These are phyloP conservation scores for Drosophila ficusphila DNA, from an alignment of 1,140 invertebrate species.

Conservation along the genomic window DNA sequence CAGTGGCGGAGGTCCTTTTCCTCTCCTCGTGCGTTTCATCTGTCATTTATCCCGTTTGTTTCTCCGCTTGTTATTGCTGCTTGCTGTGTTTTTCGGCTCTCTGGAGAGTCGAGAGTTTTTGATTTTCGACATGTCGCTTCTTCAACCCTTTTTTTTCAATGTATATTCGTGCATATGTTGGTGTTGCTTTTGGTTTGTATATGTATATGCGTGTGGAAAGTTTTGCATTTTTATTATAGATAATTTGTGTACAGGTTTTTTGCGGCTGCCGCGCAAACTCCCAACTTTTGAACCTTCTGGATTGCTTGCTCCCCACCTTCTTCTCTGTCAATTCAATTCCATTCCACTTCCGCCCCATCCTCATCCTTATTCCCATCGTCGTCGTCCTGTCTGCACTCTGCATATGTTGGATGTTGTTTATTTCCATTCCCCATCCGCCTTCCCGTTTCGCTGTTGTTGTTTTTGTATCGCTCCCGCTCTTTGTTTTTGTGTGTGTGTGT, in stretches of 20 bases:
- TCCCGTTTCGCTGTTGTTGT: constrained; percentile 7
- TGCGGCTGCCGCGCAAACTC: constrained; percentile 77
- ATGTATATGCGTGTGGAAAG: constrained; percentile 44
- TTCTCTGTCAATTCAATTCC: constrained; percentile 5
- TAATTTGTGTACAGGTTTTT: constrained; percentile 82
- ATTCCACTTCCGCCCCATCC: constrained; percentile 2
- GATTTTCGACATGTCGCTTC: constrained; percentile 77
- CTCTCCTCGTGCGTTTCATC: constrained; percentile 66
- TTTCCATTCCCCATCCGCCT: constrained; percentile 7
- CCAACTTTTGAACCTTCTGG: constrained; percentile 64
- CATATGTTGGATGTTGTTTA: constrained; percentile 52
- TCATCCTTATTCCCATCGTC: neutral
- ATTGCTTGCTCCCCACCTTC: constrained; percentile 25
- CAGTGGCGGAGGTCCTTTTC: constrained; percentile 1
- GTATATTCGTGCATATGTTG: neutral
- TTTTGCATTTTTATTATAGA: constrained; percentile 83
- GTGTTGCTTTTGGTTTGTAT: neutral
- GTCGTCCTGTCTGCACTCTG: constrained; percentile 47
- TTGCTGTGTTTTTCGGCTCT: constrained; percentile 53
- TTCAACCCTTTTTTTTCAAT: constrained; percentile 74
- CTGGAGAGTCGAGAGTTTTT: constrained; percentile 76
- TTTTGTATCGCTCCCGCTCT: constrained; percentile 17
- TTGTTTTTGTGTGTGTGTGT: constrained; percentile 37
- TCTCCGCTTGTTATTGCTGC: constrained; percentile 40
- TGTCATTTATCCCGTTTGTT: constrained; percentile 59